Conservation (phyloP, 2,113 vertebrate species). For the Osmerus eperlanus region DNA sequence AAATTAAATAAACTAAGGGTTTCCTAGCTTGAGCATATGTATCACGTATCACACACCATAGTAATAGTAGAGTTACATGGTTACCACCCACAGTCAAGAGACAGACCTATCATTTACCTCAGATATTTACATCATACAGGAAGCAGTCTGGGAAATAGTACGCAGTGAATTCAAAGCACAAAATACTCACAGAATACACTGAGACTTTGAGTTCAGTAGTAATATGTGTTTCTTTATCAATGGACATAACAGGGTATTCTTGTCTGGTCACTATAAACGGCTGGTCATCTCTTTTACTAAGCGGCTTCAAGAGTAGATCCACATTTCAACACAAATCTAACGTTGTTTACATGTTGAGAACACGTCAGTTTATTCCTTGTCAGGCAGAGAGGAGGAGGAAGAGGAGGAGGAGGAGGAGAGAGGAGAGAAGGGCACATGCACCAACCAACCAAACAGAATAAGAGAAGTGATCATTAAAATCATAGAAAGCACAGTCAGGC, state of each 20-base stretch:
- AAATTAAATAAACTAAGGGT: not conserved
- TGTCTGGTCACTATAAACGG: not conserved
- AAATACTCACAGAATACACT: constrained; percentile 27
- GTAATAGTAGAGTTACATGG: not conserved
- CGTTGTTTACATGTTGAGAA: not conserved
- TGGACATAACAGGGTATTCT: not conserved
- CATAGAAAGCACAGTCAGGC: too few species aligned
- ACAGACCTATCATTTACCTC: constrained; percentile 29
- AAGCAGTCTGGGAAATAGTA: constrained; percentile 17
- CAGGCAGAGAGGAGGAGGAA: not conserved
- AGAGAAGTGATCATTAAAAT: too few species aligned
- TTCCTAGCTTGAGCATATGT: constrained; percentile 5
- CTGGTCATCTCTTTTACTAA: too few species aligned
- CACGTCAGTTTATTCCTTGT: not conserved
- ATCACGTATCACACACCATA: constrained; percentile 8
- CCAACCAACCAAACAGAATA: constrained; percentile 17
- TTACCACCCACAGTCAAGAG: constrained; percentile 29
- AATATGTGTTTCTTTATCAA: constrained; percentile 12
- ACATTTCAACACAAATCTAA: not conserved
- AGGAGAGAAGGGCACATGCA: constrained; percentile 49
- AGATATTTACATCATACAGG: constrained; percentile 35
- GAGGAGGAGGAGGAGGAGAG: not conserved
- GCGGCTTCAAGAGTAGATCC: not conserved
- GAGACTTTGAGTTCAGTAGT: constrained; percentile 20
- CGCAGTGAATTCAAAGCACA: constrained; percentile 41